A percentile compares a stretch with the other conserved stretches of the same genome.
Conservation (phyloP, 2,797 vertebrate species). For the Fratercula arctica region DNA sequence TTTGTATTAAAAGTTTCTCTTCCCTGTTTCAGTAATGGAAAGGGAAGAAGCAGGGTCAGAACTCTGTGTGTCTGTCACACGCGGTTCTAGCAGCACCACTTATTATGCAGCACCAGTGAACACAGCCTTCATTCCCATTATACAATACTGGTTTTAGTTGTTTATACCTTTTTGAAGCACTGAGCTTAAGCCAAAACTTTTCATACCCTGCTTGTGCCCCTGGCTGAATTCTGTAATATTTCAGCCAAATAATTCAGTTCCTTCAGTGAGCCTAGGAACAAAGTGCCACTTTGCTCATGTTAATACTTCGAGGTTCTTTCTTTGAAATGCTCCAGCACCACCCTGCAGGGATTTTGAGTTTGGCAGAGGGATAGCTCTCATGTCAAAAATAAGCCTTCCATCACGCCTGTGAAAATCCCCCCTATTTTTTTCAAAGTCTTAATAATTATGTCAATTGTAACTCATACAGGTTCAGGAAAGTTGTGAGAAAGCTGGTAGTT, state of each 20-base stretch:
- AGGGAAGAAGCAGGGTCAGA: background rate
- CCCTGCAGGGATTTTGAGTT: background rate
- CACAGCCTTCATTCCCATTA: background rate
- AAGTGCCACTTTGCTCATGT: background rate
- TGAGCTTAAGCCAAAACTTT: background rate
- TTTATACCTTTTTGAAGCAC: background rate
- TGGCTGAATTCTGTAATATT: background rate
- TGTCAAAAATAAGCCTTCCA: background rate
- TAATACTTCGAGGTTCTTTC: background rate
- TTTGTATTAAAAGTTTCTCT: background rate
- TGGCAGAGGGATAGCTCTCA: background rate
- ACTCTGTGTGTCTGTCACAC: background rate
- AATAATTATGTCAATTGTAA: background rate
- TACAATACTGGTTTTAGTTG: background rate
- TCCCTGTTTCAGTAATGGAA: background rate
- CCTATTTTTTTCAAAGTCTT: fast-evolving
- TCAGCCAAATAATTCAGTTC: background rate
- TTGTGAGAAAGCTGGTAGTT: background rate
- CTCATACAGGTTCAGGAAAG: background rate
- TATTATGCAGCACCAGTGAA: background rate
- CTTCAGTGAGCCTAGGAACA: background rate
- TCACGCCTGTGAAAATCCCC: background rate
- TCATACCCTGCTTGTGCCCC: background rate
- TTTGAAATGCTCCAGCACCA: background rate
- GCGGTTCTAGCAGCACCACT: background rate